phyloP scores from a whole-genome alignment of 2,888 invertebrate genomes.

The Cephus rjabovi region DNA sequence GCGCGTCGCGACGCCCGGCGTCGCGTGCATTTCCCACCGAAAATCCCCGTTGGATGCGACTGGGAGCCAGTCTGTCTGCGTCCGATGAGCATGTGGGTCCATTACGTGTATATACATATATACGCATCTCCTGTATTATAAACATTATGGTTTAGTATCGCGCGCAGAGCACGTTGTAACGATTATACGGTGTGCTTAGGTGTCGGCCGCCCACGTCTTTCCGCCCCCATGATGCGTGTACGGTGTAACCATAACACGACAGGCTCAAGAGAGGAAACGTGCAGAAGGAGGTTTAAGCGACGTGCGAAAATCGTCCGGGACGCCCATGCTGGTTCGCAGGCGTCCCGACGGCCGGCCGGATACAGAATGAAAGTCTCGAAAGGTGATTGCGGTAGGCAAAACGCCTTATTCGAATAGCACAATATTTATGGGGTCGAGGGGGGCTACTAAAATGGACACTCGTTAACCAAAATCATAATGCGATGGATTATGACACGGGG shows the following conservation, averaged over 20 bases:
- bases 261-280: background rate
- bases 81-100: conserved; percentile 44
- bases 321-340: background rate
- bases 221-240: conserved; percentile 54
- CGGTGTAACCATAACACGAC: conserved; percentile 24
- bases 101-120: conserved; percentile 44
- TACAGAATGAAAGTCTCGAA: background rate
- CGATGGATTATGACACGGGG: background rate
- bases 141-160: conserved; percentile 5
- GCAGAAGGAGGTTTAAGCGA: conserved; percentile 7
- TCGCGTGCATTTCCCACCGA: background rate
- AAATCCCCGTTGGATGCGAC: background rate
- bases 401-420: background rate
- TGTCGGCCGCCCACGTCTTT: conserved; percentile 55
- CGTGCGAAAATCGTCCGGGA: conserved; percentile 9
- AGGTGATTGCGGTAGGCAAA: background rate
- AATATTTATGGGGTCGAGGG: conserved; percentile 32
- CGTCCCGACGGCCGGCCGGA: background rate
- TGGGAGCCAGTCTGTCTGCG: background rate
- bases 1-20: background rate
- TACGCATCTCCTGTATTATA: background rate
- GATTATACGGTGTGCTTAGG: conserved; percentile 48
- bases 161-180: conserved; percentile 41
- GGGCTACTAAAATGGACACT: background rate
- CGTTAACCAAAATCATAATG: background rate